Evolutionary conservation across 2,888 invertebrate species (phyloP), one percentile per base, ranked within the genome.

Genomic region (Calameuta filiformis): DNA sequence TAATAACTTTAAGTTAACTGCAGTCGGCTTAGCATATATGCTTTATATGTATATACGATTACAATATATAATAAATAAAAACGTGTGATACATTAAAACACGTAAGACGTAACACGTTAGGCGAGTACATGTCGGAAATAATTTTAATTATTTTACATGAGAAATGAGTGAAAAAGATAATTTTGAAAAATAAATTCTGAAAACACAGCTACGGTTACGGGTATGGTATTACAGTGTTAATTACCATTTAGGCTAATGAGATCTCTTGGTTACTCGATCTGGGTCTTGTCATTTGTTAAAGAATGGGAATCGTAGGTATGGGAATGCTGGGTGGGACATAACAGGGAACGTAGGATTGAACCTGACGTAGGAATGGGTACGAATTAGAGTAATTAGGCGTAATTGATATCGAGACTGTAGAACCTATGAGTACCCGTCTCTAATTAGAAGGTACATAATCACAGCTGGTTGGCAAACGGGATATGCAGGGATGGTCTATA

Each of bases 1-100:
- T 79, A 77, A 80, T 78, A 78, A 75, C 69, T 73, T 75, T 69
- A 78, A n/a, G 56, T 56, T 9, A 56, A 0, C 23, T 1, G 23
- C 56, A 2, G 1, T 6, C 9, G 6, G 23, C 23, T 40, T 37
- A 37, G n/a, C 73, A 68, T 35, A 31, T 75, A 77, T 9, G 40
- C 23, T 6, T 40, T 23, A 40, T 9, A 23, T 35, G 11, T 3
- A 35, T 35, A 35, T 3, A 35, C 11, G 40, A 23, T 6, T 40
- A 40, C 40, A 40, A 23, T 15, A 40, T 6, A 23, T 9, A 40
- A 40, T 23, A 40, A 40, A 40, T 9, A 23, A 40, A 40, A 40
- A 40, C 2, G 9, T 23, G 6, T 40, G 15, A 15, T 23, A 56
- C 0, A 56, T 56, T 2, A 56, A 56, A 56, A 23, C 1, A 56